These are phyloP conservation scores for Bryconaethiops microstoma DNA, from an alignment of 2,797 vertebrate species.

Conservation along the genomic window DNA sequence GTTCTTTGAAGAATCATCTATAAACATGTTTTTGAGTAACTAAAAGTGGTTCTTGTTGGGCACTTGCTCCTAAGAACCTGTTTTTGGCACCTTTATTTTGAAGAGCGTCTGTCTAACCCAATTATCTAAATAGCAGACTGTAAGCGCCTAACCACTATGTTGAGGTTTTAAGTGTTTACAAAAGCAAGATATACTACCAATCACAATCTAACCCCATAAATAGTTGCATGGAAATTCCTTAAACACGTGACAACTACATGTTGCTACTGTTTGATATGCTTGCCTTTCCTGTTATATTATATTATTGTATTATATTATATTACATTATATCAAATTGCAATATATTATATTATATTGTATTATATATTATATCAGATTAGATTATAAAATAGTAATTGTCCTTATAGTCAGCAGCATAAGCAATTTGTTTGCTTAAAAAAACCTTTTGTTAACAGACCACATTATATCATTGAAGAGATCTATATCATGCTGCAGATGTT, in stretches of 20 bases:
- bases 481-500: not conserved
- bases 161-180: constrained; percentile 6
- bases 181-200: not conserved
- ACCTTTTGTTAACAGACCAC: not conserved
- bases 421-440: not conserved
- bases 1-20: too few relatives aligned
- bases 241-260: not conserved
- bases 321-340: not conserved
- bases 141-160: not conserved
- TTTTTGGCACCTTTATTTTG: not conserved
- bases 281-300: not conserved
- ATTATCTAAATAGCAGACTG: not conserved
- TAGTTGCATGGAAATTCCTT: not conserved
- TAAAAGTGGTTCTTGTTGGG: not conserved
- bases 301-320: not conserved
- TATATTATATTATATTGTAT: not conserved
- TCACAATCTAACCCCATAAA: not conserved
- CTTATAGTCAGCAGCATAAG: not conserved
- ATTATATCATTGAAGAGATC: not conserved
- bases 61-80: not conserved
- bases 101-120: not conserved
- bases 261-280: not conserved
- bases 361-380: too few relatives aligned
- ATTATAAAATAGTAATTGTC: not conserved
- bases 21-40: not conserved